Percentiles rank a stretch among this genome's conserved stretches.
phyloP scores from a whole-genome alignment of 1,140 invertebrate species.

The Rhagoletis zephyria region DNA sequence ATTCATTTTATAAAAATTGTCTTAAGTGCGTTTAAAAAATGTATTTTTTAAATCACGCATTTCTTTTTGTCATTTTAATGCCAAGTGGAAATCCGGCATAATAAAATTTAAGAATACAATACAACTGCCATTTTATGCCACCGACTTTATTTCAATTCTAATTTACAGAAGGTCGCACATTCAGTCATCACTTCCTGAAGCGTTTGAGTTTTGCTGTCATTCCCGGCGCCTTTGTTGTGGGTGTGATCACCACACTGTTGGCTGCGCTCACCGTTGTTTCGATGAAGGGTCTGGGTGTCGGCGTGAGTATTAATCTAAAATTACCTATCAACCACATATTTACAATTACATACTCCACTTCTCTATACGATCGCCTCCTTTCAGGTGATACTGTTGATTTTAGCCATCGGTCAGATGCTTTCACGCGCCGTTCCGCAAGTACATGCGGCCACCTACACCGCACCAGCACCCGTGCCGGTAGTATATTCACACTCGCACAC shows the following conservation, averaged over 20 bases:
- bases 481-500: constrained; percentile 71
- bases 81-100: too few species aligned
- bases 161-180: constrained; percentile 74
- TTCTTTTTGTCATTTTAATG: too few species aligned
- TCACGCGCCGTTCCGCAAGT: constrained; percentile 67
- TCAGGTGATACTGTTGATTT: constrained; percentile 67
- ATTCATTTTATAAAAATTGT: too few species aligned
- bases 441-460: constrained; percentile 66
- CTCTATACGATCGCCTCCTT: constrained; percentile 6
- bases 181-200: constrained; percentile 77
- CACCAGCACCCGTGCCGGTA: constrained; percentile 66
- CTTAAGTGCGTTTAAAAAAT: too few species aligned
- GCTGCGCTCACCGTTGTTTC: constrained; percentile 78
- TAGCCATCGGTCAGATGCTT: constrained; percentile 72
- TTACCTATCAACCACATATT: background rate
- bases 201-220: constrained; percentile 77
- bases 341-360: background rate
- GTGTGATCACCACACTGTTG: constrained; percentile 77
- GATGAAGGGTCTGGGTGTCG: constrained; percentile 78
- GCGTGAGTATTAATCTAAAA: constrained; percentile 65
- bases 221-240: constrained; percentile 77
- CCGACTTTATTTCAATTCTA: background rate
- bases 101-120: too few species aligned
- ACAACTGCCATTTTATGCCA: too few species aligned
- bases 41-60: too few species aligned